Conservation (phyloP, 2,797 vertebrate genomes). For the Lophotriccus pileatus region DNA sequence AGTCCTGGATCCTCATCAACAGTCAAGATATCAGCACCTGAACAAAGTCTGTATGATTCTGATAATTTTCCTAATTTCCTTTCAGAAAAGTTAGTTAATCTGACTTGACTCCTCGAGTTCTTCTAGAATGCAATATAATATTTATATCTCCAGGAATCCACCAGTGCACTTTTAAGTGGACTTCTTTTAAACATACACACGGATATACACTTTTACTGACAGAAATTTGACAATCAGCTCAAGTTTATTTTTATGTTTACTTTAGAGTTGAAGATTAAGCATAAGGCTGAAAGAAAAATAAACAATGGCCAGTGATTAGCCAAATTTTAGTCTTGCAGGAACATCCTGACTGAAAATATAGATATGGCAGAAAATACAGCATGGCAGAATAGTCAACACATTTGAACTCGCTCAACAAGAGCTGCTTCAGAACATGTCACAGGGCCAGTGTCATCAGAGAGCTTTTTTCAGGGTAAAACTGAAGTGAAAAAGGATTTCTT, state of each 20-base stretch:
- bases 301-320: not conserved
- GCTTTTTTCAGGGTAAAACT: not conserved
- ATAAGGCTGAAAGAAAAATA: not conserved
- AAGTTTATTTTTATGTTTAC: not conserved
- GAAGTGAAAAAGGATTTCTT: not conserved
- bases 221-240: not conserved
- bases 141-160: not conserved
- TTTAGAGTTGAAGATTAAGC: not conserved
- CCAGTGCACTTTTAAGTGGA: not conserved
- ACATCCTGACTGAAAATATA: not conserved
- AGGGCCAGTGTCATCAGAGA: not conserved
- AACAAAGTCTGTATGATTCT: not conserved
- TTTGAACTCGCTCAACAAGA: not conserved
- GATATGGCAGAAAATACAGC: not conserved
- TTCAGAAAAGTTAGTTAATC: not conserved
- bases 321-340: not conserved
- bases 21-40: not conserved
- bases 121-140: not conserved
- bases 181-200: not conserved
- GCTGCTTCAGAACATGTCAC: not conserved
- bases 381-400: not conserved
- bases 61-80: not conserved
- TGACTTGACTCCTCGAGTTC: not conserved
- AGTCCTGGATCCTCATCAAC: not conserved
- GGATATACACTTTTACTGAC: not conserved